Evolutionary conservation across 1,140 invertebrate genomes (phyloP), one percentile per base, ranked within the genome.

Genomic region (Drosophila tropicalis): DNA sequence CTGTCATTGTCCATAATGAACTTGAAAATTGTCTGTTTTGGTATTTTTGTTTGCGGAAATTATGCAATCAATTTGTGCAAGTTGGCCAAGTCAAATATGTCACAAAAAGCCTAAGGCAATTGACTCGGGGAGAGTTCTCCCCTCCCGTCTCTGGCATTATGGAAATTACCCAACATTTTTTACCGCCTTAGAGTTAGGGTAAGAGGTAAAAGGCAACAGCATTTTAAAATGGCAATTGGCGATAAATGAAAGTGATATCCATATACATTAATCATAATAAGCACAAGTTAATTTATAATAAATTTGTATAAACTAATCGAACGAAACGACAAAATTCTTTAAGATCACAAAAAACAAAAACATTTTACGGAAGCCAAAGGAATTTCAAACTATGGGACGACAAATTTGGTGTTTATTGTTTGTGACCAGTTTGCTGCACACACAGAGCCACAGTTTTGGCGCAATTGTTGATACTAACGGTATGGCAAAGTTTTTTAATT

Each of bases 31-130:
- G 44, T 47, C 54, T 63, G 74, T 67, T 40, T 22, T 62, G 66
- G 58, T 64, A 82, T 78, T 82, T 70, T 74, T 67, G 70, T 78
- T 75, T 71, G 67, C 84, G 79, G 83, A 87, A 83, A 86, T 87
- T 86, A 86, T 83, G 83, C 84, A 87, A 87, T 87, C 76, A 86
- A 86, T 86, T 86, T 86, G 72, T 86, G 83, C 83, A 79, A 86
- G 69, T 87, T 76, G 79, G 69, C 61, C 69, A 72, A 67, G 73
- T 81, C 47, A 51, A 84, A 80, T 80, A 73, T 84, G 81, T 62
- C 76, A 80, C 66, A 62, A 63, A 29, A 69, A 61, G 60, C 54
- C 47, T 47, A 51, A 10, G 44, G 40, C 56, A 72, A 77, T 77
- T 67, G 63, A 56, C 44, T 47, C 15, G 9, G 5, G 17, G 6